Base-by-base conservation (phyloP, 1,140 invertebrate species). In the Andrena cerasifolii region DNA sequence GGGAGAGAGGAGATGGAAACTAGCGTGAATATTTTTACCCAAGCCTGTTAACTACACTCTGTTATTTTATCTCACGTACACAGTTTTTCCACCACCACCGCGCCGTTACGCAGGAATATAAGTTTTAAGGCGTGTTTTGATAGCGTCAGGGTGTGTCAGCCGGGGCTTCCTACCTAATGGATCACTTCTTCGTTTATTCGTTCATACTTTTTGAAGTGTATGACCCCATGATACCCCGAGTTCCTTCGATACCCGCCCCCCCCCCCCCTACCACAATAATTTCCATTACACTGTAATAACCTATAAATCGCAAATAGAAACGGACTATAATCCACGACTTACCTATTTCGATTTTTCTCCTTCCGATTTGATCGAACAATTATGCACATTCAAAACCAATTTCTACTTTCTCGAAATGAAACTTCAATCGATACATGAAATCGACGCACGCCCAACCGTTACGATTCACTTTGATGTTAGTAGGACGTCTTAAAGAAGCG, bases 41-140 rank as follows among this genome's bases (percentile, higher is more conserved):
- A 78, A 87, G 82, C 84, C 85, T 84, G 89, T 90, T 89, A 89
- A 88, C 89, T 89, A 88, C 80, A 88, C 84, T 89, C 78, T 91
- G 88, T 91, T 91, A 89, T 91, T 91, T 81, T 89, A 91, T 90
- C 90, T 91, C 89, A 90, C 80, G 82, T 78, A 89, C 78, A 77
- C 65, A 75, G 72, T 76, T 85, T 90, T 89, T 83, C 83, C 82
- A 86, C 86, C 58, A 82, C 51, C 53, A 84, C 82, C 24, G 77
- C 53, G 40, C 36, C 59, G 77, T 70, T 61, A 65, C 81, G 80
- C 70, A 80, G 86, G 87, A 89, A 90, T 91, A 90, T 89, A 91
- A 90, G 90, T 91, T 91, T 90, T 89, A 88, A 90, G 87, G 88
- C 88, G 85, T 91, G 90, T 91, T 91, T 90, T 90, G 87, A 91